phyloP scores from a whole-genome alignment of 1,140 invertebrate genomes.

The Diorhabda elongata region DNA sequence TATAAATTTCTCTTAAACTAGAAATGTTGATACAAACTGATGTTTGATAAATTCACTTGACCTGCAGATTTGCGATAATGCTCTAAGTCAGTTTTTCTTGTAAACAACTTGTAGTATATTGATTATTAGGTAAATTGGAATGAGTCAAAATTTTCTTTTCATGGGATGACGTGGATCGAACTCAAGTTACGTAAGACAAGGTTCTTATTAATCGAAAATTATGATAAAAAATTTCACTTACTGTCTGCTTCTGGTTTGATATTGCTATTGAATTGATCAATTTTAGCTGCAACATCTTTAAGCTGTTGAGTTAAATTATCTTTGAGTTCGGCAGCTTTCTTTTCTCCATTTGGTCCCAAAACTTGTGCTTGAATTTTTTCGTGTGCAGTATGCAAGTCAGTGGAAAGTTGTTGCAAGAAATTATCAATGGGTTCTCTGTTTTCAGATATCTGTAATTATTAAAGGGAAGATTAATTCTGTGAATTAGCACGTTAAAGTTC shows the following conservation, averaged over 20 bases:
- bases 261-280: constrained; percentile 33
- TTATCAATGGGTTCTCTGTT: constrained; percentile 37
- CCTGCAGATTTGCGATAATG: no score
- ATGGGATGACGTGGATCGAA: not conserved
- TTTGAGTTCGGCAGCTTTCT: constrained; percentile 36
- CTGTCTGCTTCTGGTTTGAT: constrained; percentile 36
- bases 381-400: constrained; percentile 29
- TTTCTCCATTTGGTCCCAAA: constrained; percentile 31
- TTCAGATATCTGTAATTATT: constrained; percentile 22
- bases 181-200: not conserved
- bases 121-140: no score
- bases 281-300: constrained; percentile 34
- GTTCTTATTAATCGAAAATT: not conserved
- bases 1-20: no score
- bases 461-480: no score
- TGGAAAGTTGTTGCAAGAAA: constrained; percentile 31
- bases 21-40: no score
- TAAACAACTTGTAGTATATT: no score
- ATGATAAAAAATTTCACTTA: constrained; percentile 21
- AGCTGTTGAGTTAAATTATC: constrained; percentile 34
- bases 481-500: no score
- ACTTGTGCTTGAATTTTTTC: constrained; percentile 25
- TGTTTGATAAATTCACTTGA: no score
- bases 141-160: not conserved
- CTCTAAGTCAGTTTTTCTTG: no score